phyloP scores from a whole-genome alignment of 2,113 vertebrate genomes.

The Psettodes erumei region DNA sequence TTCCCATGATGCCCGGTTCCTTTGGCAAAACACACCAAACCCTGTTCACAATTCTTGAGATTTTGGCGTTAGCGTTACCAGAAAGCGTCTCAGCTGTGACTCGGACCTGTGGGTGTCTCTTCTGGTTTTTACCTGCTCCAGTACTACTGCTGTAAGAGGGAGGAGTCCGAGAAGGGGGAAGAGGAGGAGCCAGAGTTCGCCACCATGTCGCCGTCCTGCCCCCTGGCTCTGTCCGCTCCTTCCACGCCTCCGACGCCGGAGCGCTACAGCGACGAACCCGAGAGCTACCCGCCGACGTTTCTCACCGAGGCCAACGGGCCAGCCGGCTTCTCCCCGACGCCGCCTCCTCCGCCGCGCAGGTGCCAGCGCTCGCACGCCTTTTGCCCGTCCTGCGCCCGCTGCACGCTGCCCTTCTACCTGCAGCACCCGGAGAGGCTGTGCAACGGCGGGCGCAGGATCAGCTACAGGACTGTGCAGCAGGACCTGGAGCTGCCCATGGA shows the following conservation, averaged over 20 bases:
- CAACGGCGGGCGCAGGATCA: constrained; percentile 88
- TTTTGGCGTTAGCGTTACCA: neutral
- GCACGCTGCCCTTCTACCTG: constrained; percentile 88
- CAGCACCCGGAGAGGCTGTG: constrained; percentile 86
- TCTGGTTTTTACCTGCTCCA: constrained; percentile 56
- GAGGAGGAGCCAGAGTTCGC: constrained; percentile 91
- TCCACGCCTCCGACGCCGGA: constrained; percentile 73
- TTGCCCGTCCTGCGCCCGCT: constrained; percentile 88
- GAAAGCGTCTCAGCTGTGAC: neutral
- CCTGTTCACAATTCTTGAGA: too few species aligned
- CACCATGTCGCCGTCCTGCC: constrained; percentile 77
- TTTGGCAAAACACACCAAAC: too few species aligned
- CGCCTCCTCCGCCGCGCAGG: constrained; percentile 56
- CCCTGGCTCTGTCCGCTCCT: constrained; percentile 84
- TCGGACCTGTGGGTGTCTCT: neutral
- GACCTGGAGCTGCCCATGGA: constrained; percentile 84
- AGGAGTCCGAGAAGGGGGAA: constrained; percentile 88
- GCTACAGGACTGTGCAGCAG: constrained; percentile 88
- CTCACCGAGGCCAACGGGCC: constrained; percentile 87
- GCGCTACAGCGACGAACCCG: constrained; percentile 53
- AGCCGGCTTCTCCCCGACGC: constrained; percentile 81
- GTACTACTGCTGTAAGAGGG: constrained; percentile 96
- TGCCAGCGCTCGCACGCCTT: constrained; percentile 81
- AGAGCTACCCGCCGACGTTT: constrained; percentile 75
- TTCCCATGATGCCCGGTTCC: too few species aligned